Base-by-base conservation (phyloP, 1,140 invertebrate species). In the Copidosoma floridanum region DNA sequence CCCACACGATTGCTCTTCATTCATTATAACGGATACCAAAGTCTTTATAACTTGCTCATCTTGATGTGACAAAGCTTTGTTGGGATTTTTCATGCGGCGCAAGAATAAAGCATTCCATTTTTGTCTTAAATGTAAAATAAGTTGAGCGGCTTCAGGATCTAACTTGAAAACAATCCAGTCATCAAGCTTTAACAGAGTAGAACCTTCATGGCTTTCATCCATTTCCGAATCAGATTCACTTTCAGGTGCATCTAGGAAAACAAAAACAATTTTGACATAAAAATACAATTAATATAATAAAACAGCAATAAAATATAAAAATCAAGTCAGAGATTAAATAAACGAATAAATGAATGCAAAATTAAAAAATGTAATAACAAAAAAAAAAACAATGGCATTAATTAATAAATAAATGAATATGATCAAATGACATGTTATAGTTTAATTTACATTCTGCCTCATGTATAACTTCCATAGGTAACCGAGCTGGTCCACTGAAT, bases 111-210 rank as follows among this genome's bases (percentile, higher is more conserved):
- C 85, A 68, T 92, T 88, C 75, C 92, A 89, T 59, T 90, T 91
- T 70, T 91, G 88, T 24, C 93, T 79, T 18, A 94, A 80, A 72
- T 89, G 85, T 61, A 89, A 82, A 7, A 89, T 82, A 29, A 90
- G 78, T 41, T 86, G 81, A 0, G 86, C 87, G 56, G 85, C 83
- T 23, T 88, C 84, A 5, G 85, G 83, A 68, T 89, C 86, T 0
- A 88, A 78, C 41, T 84, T 83, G 72, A 93, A 91, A n/a, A 85
- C 84, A 24, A 91, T 84, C 91, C 91, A 94, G 58, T 93, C 89
- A 68, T 93, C 91, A 1, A 93, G 71, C 72, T 85, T 85, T 18
- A 88, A 73, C 43, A 82, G 81, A 7, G 87, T 84, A 16, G 81
- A 85, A 11, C 81, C 82, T 56, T 87, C 85, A 3, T 83, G 84